These are phyloP conservation scores for Tuberolachnus salignus DNA, from an alignment of 2,888 invertebrate genomes.

Conservation along the genomic window DNA sequence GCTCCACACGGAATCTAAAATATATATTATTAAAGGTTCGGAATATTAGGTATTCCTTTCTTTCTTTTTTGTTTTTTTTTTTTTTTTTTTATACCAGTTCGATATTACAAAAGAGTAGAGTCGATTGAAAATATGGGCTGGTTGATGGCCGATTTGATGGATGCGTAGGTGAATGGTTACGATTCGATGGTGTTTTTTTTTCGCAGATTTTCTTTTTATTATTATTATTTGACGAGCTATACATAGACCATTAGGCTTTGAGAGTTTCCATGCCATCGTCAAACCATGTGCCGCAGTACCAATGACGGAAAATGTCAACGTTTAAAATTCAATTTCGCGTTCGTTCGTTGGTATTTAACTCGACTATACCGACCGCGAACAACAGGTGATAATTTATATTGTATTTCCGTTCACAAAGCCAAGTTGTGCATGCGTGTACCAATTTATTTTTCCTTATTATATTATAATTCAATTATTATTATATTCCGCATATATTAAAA, in stretches of 20 bases:
- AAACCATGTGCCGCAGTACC: too few species aligned
- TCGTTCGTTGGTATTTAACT: conserved; percentile 19
- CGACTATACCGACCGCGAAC: not conserved
- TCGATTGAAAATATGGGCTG: conserved; percentile 8
- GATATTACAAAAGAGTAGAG: conserved; percentile 12
- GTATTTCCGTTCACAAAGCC: not conserved
- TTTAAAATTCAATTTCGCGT: conserved; percentile 25
- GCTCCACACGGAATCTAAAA: too few species aligned
- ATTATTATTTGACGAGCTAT: conserved; percentile 3
- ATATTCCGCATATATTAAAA: too few species aligned
- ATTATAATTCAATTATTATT: too few species aligned
- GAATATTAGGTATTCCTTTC: not conserved
- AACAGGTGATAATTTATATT: conserved; percentile 25
- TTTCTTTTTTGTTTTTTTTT: not conserved
- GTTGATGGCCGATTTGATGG: conserved; percentile 34
- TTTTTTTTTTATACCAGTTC: not conserved
- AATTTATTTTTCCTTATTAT: too few species aligned
- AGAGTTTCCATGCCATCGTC: conserved; percentile 16
- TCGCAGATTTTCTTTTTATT: not conserved
- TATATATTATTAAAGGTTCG: not conserved
- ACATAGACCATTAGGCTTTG: not conserved
- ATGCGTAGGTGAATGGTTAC: not conserved
- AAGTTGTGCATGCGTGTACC: not conserved
- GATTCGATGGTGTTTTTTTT: not conserved
- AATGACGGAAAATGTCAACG: not conserved